Percentiles rank a stretch among this genome's conserved stretches.
Evolutionary conservation across 1,140 invertebrate species (phyloP).

Genomic region (Limonius californicus): DNA sequence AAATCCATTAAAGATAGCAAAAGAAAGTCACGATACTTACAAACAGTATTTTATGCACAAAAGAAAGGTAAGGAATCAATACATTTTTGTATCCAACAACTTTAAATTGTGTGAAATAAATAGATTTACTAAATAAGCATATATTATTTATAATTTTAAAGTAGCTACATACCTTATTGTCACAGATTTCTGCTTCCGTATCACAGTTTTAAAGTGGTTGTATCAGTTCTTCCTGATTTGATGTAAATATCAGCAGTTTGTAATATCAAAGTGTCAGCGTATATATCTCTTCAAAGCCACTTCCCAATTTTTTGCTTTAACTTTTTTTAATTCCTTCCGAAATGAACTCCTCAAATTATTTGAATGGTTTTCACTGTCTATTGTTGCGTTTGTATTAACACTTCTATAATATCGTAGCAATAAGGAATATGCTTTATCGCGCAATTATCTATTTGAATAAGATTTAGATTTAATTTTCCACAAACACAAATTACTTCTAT

Average conservation of each 20-base stretch:
- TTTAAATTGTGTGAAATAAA: too few species aligned
- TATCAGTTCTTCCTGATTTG: not conserved
- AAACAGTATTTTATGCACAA: not conserved
- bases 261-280: not conserved
- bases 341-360: not conserved
- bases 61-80: not conserved
- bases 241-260: not conserved
- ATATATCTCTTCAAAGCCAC: not conserved
- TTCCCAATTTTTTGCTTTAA: too few species aligned
- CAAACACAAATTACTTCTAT: too few species aligned
- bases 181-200: not conserved
- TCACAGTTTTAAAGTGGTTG: not conserved
- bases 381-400: not conserved
- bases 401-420: not conserved
- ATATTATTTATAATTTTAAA: too few species aligned
- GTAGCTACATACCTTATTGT: not conserved
- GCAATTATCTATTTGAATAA: not conserved
- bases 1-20: not conserved
- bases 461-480: too few species aligned
- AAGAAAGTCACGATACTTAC: not conserved
- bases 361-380: not conserved
- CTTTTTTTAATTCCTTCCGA: not conserved
- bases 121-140: not conserved
- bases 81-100: too few species aligned
- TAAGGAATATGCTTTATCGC: not conserved